Percentiles rank a stretch among this genome's conserved stretches.
phyloP scores from a whole-genome alignment of 2,797 vertebrate species.

The Calcarius lapponicus region DNA sequence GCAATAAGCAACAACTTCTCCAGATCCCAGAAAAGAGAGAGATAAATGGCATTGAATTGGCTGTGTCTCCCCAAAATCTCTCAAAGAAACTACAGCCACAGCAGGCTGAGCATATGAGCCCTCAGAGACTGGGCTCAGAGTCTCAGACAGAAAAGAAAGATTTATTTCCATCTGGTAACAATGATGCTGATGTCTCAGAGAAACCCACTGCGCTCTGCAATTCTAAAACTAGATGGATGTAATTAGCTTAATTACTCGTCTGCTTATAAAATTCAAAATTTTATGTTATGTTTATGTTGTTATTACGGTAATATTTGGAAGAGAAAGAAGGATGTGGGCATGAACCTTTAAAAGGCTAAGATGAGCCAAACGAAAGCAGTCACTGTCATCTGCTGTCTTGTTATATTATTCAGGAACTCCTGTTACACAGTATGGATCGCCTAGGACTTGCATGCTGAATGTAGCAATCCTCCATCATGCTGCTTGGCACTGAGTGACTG shows the following conservation, averaged over 20 bases:
- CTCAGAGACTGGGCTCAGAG: not conserved
- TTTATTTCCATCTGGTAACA: constrained; percentile 40
- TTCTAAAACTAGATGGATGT: not conserved
- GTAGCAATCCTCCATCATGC: constrained; percentile 41
- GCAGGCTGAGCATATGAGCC: constrained; percentile 55
- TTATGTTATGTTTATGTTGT: not conserved
- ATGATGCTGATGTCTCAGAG: not conserved
- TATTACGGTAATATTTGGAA: not conserved
- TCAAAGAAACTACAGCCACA: constrained; percentile 3
- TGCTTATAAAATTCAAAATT: not conserved
- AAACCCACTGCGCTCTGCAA: not conserved
- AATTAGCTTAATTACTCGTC: not conserved
- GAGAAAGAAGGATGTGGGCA: not conserved
- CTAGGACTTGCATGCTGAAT: not conserved
- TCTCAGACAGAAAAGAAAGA: constrained; percentile 24
- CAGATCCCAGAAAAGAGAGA: not conserved
- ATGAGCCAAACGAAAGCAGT: not conserved
- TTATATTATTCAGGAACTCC: constrained; percentile 42
- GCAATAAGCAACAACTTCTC: constrained; percentile 20
- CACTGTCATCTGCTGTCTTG: constrained; percentile 41
- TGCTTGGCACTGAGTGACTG: constrained; percentile 48
- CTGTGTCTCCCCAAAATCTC: constrained; percentile 29
- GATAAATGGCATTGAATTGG: constrained; percentile 43
- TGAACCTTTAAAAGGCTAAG: not conserved
- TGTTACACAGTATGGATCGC: constrained; percentile 5